A percentile compares a stretch with the other conserved stretches of the same genome.
These are phyloP conservation scores for Chiroxiphia lanceolata DNA, from an alignment of 2,797 vertebrate species.

Conservation along the genomic window DNA sequence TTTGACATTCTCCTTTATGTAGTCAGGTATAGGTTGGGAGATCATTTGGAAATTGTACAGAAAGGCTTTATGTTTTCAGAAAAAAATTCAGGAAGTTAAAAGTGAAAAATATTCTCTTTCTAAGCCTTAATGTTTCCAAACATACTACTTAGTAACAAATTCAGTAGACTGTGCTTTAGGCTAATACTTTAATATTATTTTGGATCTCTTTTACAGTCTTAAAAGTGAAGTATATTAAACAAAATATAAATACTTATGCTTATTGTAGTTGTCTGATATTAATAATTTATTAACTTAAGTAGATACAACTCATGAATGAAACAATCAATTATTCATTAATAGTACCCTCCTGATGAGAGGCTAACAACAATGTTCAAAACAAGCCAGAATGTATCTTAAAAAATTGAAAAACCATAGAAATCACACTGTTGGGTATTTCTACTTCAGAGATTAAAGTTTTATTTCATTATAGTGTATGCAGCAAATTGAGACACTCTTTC, in stretches of 20 bases:
- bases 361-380: background rate
- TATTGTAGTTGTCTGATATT: background rate
- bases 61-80: background rate
- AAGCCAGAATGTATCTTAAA: background rate
- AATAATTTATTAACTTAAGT: constrained; percentile 3
- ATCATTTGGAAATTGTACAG: background rate
- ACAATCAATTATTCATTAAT: constrained; percentile 10
- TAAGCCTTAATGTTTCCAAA: background rate
- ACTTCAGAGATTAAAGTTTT: background rate
- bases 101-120: background rate
- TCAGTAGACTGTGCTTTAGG: background rate
- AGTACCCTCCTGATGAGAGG: background rate
- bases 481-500: background rate
- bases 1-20: background rate
- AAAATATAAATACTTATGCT: background rate
- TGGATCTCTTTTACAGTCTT: background rate
- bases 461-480: background rate
- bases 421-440: background rate
- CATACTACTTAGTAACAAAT: background rate
- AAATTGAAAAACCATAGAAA: background rate
- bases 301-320: background rate
- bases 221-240: background rate
- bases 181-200: background rate
- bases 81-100: background rate
- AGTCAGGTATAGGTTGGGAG: background rate